Conservation (phyloP, 2,888 invertebrate genomes). For the Spisula solida region DNA sequence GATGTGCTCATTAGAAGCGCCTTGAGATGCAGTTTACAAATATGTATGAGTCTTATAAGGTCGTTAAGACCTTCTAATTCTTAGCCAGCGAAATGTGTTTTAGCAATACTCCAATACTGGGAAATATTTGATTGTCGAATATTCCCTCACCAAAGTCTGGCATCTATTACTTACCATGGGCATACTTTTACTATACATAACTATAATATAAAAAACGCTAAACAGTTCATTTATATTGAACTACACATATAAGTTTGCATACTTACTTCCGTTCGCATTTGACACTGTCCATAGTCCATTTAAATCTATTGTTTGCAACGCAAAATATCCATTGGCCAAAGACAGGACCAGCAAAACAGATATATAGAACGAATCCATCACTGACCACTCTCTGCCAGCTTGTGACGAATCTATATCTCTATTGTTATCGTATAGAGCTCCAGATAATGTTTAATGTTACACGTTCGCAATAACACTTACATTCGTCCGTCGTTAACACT, state of each 20-base stretch:
- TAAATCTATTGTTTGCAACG: constrained; percentile 36
- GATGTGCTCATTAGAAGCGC: no score
- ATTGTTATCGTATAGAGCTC: background rate
- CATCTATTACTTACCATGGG: no score
- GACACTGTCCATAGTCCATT: constrained; percentile 68
- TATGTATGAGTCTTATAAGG: no score
- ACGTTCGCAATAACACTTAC: constrained; percentile 6
- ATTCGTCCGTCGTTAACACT: constrained; percentile 17
- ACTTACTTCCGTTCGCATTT: constrained; percentile 63
- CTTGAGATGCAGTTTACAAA: no score
- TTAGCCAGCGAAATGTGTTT: no score
- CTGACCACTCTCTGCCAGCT: background rate
- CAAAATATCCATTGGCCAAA: background rate
- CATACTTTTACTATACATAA: no score
- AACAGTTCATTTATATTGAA: no score
- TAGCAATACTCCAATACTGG: no score
- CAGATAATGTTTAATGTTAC: background rate
- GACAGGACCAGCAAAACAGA: background rate
- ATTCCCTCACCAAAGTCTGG: no score
- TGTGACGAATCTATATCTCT: background rate
- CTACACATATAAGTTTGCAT: background rate
- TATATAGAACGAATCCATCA: background rate
- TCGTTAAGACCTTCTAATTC: no score
- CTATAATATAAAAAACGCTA: no score
- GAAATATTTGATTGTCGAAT: no score